Conservation (phyloP, 2,797 vertebrate genomes). For the Sorex maritimensis region DNA sequence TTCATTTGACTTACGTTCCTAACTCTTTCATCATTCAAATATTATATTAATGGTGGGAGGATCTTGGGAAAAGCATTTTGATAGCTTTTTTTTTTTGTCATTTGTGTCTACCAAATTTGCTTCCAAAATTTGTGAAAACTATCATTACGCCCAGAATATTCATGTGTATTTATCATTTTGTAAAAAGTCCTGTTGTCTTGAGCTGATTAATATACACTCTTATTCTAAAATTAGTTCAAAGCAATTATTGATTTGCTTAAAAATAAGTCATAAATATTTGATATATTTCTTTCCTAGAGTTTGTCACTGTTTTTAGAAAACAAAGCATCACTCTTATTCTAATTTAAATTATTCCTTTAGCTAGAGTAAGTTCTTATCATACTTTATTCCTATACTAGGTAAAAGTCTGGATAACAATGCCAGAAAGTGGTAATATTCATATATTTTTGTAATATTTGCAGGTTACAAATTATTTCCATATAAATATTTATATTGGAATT, state of each 20-base stretch:
- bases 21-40: background rate
- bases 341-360: conserved; percentile 6
- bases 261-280: background rate
- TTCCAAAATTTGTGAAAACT: conserved; percentile 43
- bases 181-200: conserved; percentile 38
- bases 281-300: conserved; percentile 30
- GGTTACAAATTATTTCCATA: background rate
- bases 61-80: background rate
- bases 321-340: conserved; percentile 1
- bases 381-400: background rate
- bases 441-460: too few species aligned
- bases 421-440: background rate
- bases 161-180: conserved; percentile 43
- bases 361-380: background rate
- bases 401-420: background rate
- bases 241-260: conserved; percentile 54
- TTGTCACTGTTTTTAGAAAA: conserved; percentile 27
- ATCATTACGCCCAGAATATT: conserved; percentile 21
- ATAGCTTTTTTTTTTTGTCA: background rate
- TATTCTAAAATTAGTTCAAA: conserved; percentile 34
- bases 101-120: conserved; percentile 48
- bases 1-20: conserved; percentile 45
- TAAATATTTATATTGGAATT: background rate
- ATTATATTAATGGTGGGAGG: background rate
- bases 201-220: conserved; percentile 56